phyloP scores from a whole-genome alignment of 2,888 invertebrate species.

The Lypha dubia region DNA sequence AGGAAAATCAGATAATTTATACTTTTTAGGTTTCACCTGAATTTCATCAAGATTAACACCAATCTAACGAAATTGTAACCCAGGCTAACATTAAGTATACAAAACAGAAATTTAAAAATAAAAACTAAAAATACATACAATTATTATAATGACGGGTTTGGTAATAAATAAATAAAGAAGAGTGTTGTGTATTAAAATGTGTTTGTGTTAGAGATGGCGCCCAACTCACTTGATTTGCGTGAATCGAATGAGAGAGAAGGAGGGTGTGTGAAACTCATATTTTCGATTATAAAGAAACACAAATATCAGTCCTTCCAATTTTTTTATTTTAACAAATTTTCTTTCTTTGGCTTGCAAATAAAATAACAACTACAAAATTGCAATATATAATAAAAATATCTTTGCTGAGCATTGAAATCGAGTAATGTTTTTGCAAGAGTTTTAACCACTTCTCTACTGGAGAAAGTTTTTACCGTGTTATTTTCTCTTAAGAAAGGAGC shows the following conservation, averaged over 20 bases:
- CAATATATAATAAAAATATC: too few species aligned
- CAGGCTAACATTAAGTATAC: slow-evolving; percentile 44
- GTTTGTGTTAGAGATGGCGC: slow-evolving; percentile 23
- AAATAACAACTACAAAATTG: too few species aligned
- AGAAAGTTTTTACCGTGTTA: too few species aligned
- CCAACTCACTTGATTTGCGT: neutral
- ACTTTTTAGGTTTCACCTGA: slow-evolving; percentile 71
- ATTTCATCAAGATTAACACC: slow-evolving; percentile 73
- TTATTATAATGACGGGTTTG: slow-evolving; percentile 68
- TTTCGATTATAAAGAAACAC: too few species aligned
- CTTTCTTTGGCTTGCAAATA: too few species aligned
- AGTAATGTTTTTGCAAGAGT: too few species aligned
- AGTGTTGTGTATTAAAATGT: slow-evolving; percentile 16
- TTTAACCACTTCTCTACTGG: too few species aligned
- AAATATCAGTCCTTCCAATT: too few species aligned
- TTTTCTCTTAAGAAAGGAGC: too few species aligned
- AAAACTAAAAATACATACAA: slow-evolving; percentile 54
- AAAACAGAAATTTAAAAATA: slow-evolving; percentile 31
- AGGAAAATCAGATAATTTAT: slow-evolving; percentile 62
- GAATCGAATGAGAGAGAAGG: neutral
- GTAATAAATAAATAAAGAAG: slow-evolving; percentile 34
- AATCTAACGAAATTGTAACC: slow-evolving; percentile 50
- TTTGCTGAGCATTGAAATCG: too few species aligned
- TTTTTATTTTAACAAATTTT: too few species aligned
- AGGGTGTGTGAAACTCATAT: too few species aligned